Base-by-base conservation (phyloP, 2,113 vertebrate genomes). In the Sylvia atricapilla region DNA sequence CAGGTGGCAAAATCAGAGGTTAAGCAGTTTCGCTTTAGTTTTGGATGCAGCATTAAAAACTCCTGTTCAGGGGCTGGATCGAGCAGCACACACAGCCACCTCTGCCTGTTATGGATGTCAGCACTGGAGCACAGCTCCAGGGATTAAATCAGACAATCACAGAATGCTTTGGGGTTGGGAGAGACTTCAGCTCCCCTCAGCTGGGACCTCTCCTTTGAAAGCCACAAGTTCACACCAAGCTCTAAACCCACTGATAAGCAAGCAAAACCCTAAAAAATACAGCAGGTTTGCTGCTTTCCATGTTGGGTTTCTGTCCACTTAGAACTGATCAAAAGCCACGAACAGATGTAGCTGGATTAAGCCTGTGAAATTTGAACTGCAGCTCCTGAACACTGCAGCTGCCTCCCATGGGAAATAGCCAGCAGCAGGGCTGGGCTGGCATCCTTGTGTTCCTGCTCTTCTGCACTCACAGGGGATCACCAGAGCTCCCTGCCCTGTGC, bases 11-110 rank as follows among this genome's bases (percentile, higher is more conserved):
- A 96, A 84, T 87, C 28, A 90, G 87, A 82, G 87, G 93, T 93
- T 94, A 92, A 91, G 69, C 73, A 94, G 87, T 95, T 88, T 90
- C 15, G 21, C 53, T 93, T 92, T n/a, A 67, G 46, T 87, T 96
- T 84, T 91, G 93, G 80, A 87, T 63, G 37, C 47, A 60, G 76
- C 73, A 81, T 83, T 50, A 75, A 56, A 88, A 88, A 82, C 87
- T 84, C 52, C 76, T 2, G 0, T 49, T 90, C 9, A 31, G 1
- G 23, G 59, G 46, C 47, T 75, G 47, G 68, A 23, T 25, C 6
- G 17, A 60, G 44, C 63, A 83, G 43, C 23, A 53, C 16, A 64
- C 44, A 13, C 11, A 53, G 22, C 17, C 37, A 35, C 59, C 55
- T 59, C 46, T 79, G 67, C 20, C 69, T 66, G 13, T 39, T 16